Evolutionary conservation across 2,888 invertebrate genomes (phyloP), one percentile per base, ranked within the genome.

Genomic region (Drosophila ezoana): DNA sequence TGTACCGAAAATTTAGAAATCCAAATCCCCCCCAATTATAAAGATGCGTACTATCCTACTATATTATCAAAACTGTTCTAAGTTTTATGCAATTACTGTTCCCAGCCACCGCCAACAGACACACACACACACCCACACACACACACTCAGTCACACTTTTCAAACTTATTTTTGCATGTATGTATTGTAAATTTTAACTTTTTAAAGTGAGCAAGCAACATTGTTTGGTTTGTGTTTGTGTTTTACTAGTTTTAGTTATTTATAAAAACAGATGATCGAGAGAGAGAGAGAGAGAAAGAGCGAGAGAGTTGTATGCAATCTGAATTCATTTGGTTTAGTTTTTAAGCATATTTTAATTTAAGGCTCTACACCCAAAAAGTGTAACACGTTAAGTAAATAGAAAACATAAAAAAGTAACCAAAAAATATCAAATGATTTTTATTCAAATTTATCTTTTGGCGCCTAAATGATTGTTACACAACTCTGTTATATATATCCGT

Each of bases 211-310:
- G 66, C 45, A 67, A 81, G 58, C 60, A 63, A 60, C 35, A 49
- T 67, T 77, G 68, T 73, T 78, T 74, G 78, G 72, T 82, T 83
- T 86, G 81, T 80, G 81, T 83, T 83, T 84, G 87, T 85, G 87
- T 85, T 85, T 76, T 87, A 74, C 45, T 89, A 89, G 82, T 81
- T 89, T 81, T 89, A 85, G 70, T 87, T 85, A 85, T 85, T 85
- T 89, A 85, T 89, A 72, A 63, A 75, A 63, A 72, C 44, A 60
- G 16, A 47, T 41, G 37, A 33, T 20, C 20, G 58, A 35, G 44
- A 59, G 28, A 43, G 43, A 62, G 43, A 62, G 43, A 56, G 52
- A 58, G 53, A 47, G 48, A 63, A 41, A 54, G 58, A 60, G 76
- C 63, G 63, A 65, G 51, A 49, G 43, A 73, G 51, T 74, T 79